Evolutionary conservation across 1,140 invertebrate species (phyloP).

Genomic region (Aphaenogaster rudis): DNA sequence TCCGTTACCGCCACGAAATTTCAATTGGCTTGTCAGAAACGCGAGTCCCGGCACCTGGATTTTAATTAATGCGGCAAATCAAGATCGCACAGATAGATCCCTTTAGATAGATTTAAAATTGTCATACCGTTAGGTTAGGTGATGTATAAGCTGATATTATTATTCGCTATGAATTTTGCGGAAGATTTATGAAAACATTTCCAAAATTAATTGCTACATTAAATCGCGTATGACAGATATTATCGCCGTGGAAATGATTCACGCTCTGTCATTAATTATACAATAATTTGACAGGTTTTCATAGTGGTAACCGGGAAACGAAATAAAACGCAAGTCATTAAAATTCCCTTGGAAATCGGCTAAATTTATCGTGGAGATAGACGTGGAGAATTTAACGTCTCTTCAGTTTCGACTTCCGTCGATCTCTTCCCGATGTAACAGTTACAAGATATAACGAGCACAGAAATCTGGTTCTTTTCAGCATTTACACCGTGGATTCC

Average conservation of each 20-base stretch:
- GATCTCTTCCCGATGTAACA: not conserved
- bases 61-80: slow-evolving; percentile 62
- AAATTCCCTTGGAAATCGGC: not conserved
- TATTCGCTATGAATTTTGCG: slow-evolving; percentile 53
- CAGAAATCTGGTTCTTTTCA: not conserved
- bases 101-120: slow-evolving; percentile 54
- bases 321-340: not conserved
- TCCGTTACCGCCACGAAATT: slow-evolving; percentile 40
- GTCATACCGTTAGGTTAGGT: slow-evolving; percentile 48
- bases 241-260: slow-evolving; percentile 42
- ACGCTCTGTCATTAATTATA: slow-evolving; percentile 38
- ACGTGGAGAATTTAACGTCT: not conserved
- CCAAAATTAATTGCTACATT: slow-evolving; percentile 46
- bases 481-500: not conserved
- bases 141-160: slow-evolving; percentile 54
- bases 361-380: not conserved
- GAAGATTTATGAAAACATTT: slow-evolving; percentile 59
- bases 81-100: slow-evolving; percentile 40
- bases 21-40: slow-evolving; percentile 53
- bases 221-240: slow-evolving; percentile 52
- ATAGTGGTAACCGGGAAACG: not conserved
- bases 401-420: not conserved
- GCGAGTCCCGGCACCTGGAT: slow-evolving; percentile 16
- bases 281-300: slow-evolving; percentile 25
- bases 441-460: not conserved